Base-by-base conservation (phyloP, 2,888 invertebrate species). In the Acanthacorydalis orientalis region DNA sequence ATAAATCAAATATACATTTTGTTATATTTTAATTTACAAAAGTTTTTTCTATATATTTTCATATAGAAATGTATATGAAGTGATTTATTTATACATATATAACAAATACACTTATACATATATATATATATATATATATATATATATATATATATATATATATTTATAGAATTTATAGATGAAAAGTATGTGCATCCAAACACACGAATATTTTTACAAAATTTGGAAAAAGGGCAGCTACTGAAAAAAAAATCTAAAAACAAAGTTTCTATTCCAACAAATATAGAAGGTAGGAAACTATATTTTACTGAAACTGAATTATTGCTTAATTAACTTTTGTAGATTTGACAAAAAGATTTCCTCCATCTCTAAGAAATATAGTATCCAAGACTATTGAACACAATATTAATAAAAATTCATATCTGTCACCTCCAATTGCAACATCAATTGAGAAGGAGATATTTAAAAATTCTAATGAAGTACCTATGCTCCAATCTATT, bases 171-270 rank as follows among this genome's bases (percentile, higher is more conserved):
- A 43, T 64, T 68, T 11, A 57, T 83, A 37, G 81, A 83, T 59
- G 72, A 70, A 1, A 70, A 75, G 55, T 59, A 61, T 3, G 71
- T 83, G 23, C 72, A 75, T 35, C 74, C 74, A 35, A 64, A 66
- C 1, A 77, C 75, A 1, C 71, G 76, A 57, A 64, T 63, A 1
- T 83, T 83, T 57, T 67, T 83, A 39, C 72, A 74, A 59, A 69
- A 70, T 48, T 78, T 83, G 50, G 76, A 79, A 56, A 68, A 68
- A 44, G 72, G 73, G 33, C 72, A 74, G 40, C 64, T 70, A 8
- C 56, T 70, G n/a, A 63, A n/a, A n/a, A 14, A 31, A 31, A 16
- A 43, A 31, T 15, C 14, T 12, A 38, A 38, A 38, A n/a, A 10
- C 8, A 16, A 16, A 38, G 8, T 38, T 38, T 15, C 39, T 38